Base-by-base conservation (phyloP, 2,113 vertebrate genomes). In the Chauna torquata region DNA sequence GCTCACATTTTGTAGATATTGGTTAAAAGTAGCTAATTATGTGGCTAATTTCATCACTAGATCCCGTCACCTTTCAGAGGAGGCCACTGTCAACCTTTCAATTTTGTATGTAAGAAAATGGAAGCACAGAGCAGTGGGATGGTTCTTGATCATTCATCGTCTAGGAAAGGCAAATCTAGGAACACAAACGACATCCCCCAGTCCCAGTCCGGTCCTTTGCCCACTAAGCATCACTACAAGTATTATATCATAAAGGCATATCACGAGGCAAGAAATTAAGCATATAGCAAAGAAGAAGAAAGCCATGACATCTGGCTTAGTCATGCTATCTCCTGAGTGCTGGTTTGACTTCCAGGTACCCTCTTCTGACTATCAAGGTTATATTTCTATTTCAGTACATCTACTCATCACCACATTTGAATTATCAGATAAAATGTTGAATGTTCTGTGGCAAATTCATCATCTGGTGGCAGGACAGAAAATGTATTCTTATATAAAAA, bases 401-500 rank as follows among this genome's bases (percentile, higher is more conserved):
- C 40, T 30, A 57, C 16, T 59, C 16, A 52, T 78, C 25, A 69
- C 4, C 23, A 18, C 30, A 47, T 86, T 83, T 30, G 64, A 76
- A 82, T 49, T 66, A 59, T 86, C 16, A 24, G 14, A 55, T 0
- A 2, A 91, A 65, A 1, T 3, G 4, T 34, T 54, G 10, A 77
- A 52, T 40, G 3, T 44, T 83, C 44, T 74, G 28, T 72, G 5
- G 22, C 49, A 62, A 86, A 86, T 66, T 66, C 5, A 54, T 50
- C 24, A 81, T 6, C 9, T 75, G 50, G 17, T 65, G 18, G 42
- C 62, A 42, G 62, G 27, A 47, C 34, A 57, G 36, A 80, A 86
- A 86, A 94, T 34, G 5, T 59, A 38, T 80, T 88, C 47, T 72
- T 52, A 77, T 52, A 61, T 8, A 54, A 23, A 95, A 86, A 82